phyloP scores from a whole-genome alignment of 2,113 vertebrate species.

The Nothoprocta pentlandii region DNA sequence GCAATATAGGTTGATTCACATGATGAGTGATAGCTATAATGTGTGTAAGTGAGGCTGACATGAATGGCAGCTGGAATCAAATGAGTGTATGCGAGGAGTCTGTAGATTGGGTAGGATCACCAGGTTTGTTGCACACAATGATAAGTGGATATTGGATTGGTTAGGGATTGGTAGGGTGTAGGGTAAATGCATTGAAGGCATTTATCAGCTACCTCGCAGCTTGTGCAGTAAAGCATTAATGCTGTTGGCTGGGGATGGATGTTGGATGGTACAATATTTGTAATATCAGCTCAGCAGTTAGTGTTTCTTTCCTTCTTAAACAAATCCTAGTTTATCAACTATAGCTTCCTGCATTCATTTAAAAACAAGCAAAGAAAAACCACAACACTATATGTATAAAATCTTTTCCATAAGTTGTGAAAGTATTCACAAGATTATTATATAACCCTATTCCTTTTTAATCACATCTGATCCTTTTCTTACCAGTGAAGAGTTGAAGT shows the following conservation, averaged over 20 bases:
- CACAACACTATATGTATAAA: neutral
- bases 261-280: neutral
- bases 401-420: neutral
- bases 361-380: neutral
- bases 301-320: neutral
- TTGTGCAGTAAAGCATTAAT: neutral
- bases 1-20: neutral
- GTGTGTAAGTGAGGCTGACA: rapidly evolving
- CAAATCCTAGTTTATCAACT: neutral
- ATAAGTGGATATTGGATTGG: too few species aligned
- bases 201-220: neutral
- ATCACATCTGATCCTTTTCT: slow-evolving; percentile 24
- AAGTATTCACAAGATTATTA: neutral
- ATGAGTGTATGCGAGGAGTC: rapidly evolving
- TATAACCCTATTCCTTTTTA: neutral
- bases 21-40: neutral
- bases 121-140: neutral
- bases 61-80: neutral
- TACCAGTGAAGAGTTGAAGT: slow-evolving; percentile 29
- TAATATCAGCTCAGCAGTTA: neutral
- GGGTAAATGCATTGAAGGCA: neutral
- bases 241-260: neutral
- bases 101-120: neutral
- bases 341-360: neutral
- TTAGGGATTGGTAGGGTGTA: too few species aligned